Evolutionary conservation across 2,113 vertebrate genomes (phyloP), one percentile per base, ranked within the genome.

Genomic region (Alligator sinensis): DNA sequence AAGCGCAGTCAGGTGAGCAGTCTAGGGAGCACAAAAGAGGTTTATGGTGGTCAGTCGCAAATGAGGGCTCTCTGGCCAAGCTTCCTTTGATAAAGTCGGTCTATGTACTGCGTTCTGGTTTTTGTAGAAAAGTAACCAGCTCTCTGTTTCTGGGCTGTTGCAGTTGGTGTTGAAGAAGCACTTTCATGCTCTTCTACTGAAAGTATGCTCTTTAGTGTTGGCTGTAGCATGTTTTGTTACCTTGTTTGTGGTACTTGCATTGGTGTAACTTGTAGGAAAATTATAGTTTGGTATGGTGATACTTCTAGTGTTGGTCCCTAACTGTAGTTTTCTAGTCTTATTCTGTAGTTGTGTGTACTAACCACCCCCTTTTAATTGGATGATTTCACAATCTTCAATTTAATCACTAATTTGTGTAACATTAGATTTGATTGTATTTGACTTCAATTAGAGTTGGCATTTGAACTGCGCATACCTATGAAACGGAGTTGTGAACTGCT

Each of bases 181-280:
- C 30, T 70, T 70, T 9, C 14, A 8, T 70, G n/a, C 30, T 70
- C 66, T 70, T 9, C 47, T 47, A 47, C 47, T 9, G 47, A 30
- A 30, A 38, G 68, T 6, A 4, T 3, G 1, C 12, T 19, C 4
- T 24, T 63, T 25, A 13, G 27, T 19, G 25, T 9, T 21, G 38
- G 1, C 1, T n/a, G 19, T 28, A 55, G 17, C 1, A 4, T 2
- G 3, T 54, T 24, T 1, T 5, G 66, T 80, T 27, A 24, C 2
- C 57, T 70, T 19, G 2, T 25, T 30, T 24, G 12, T 4, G 0
- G 5, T 25, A 5, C 19, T 66, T 10, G 54, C 59, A 30, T 25
- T 5, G 74, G 12, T 19, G 1, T 4, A 8, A 4, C 8, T 62
- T 0, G 0, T 3, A 16, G 58, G 72, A 66, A 8, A 0, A 22